Evolutionary conservation across 2,888 invertebrate species (phyloP), one percentile per base, ranked within the genome.

Genomic region (Holacanthella duospinosa): DNA sequence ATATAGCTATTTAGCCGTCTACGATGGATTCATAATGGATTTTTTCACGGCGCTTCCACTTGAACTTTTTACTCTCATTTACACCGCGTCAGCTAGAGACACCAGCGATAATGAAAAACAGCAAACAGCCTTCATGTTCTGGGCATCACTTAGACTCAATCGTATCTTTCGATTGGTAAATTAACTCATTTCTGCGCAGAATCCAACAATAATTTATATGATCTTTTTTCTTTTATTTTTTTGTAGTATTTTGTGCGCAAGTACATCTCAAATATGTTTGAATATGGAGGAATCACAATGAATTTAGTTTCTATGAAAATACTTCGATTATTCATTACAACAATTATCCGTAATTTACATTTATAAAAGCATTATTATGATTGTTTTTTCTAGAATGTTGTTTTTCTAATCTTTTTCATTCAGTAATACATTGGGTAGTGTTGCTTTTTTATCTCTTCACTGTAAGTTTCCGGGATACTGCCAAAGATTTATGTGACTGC

Each of bases 1-100:
- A n/a, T n/a, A n/a, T 43, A 66, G 66, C 24, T 66, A 66, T 24
- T 55, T 64, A 27, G 63, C 62, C 43, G 62, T 57, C 28, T 26
- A 29, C 9, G 29, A 2, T 24, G 66, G 66, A 9, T 66, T 66
- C 48, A 55, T 36, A 1, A 43, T 64, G 61, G 64, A 66, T 53
- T 64, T 66, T 53, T 6, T 64, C 4, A 64, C 64, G 1, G 62
- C 64, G 9, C 61, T 66, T 29, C 66, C 66, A 3, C 56, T 62
- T 1, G 66, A 66, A 63, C 60, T 66, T 36, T 62, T 66, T 59
- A 57, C 54, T 24, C 43, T 36, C 4, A 48, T 48, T 4, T 48
- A 48, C 48, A 21, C 21, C 12, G 27, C 44, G 24, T 19, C 29
- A 26, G 53, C 59, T 1, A n/a, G 36, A 4, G 27, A 43, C 12